phyloP scores from a whole-genome alignment of 1,140 invertebrate species.

The Pseudomyrmex gracilis region DNA sequence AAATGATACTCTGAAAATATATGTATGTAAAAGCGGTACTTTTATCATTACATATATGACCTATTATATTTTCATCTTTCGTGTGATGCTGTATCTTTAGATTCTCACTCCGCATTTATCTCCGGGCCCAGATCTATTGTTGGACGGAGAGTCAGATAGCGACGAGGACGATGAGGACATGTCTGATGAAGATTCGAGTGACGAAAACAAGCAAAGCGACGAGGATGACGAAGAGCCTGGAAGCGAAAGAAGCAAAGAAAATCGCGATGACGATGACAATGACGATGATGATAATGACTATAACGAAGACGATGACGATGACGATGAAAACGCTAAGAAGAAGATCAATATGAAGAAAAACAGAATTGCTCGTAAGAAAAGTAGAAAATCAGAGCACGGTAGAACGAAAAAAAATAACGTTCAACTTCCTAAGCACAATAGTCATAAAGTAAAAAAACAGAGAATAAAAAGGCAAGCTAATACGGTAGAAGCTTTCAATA shows the following conservation, averaged over 20 bases:
- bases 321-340: background rate
- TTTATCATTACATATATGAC: background rate
- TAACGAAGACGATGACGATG: background rate
- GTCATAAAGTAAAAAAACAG: background rate
- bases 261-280: background rate
- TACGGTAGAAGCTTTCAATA: background rate
- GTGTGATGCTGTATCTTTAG: background rate
- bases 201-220: constrained; percentile 61
- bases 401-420: background rate
- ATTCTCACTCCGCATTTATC: constrained; percentile 31
- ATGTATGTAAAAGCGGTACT: background rate
- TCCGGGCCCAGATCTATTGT: background rate
- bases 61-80: background rate
- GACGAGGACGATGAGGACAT: background rate
- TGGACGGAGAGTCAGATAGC: background rate
- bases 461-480: background rate
- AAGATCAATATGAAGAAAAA: background rate
- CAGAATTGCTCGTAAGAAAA: background rate
- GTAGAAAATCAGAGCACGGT: background rate
- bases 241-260: background rate
- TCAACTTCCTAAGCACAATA: background rate
- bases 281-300: background rate
- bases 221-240: constrained; percentile 47
- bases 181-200: constrained; percentile 12
- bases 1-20: background rate